Conservation (phyloP, 2,888 invertebrate species). For the Dioctria linearis region DNA sequence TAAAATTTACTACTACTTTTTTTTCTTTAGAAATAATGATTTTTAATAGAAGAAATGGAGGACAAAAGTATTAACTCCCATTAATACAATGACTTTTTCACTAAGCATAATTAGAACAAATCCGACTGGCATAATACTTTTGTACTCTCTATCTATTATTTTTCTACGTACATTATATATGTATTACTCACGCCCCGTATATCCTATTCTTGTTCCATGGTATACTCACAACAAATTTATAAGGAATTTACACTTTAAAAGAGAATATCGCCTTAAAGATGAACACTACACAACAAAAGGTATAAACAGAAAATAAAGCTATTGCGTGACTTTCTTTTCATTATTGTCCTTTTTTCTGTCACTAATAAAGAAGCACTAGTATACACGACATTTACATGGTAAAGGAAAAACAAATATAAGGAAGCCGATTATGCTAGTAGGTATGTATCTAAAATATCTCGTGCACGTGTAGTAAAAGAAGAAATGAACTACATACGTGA, state of each 20-base stretch:
- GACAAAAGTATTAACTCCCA: neutral
- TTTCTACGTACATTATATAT: too few relatives aligned
- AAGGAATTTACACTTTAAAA: conserved; percentile 8
- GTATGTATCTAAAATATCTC: neutral
- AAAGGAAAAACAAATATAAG: neutral
- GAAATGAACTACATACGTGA: neutral
- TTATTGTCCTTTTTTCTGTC: conserved; percentile 24
- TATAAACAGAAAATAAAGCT: conserved; percentile 24
- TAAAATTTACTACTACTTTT: too few relatives aligned
- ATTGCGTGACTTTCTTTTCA: conserved; percentile 13
- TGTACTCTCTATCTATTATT: too few relatives aligned
- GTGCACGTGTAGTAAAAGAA: neutral
- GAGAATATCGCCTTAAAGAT: conserved; percentile 11
- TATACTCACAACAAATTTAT: neutral
- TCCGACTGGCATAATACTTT: neutral
- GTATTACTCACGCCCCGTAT: neutral
- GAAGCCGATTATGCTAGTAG: neutral
- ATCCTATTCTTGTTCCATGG: neutral
- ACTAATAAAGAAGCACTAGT: conserved; percentile 19
- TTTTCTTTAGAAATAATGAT: neutral
- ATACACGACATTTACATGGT: conserved; percentile 29
- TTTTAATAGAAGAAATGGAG: neutral
- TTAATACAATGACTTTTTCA: conserved; percentile 15
- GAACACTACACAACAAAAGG: conserved; percentile 21
- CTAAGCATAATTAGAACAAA: neutral